phyloP scores from a whole-genome alignment of 2,113 vertebrate species.

The Cavia porcellus region DNA sequence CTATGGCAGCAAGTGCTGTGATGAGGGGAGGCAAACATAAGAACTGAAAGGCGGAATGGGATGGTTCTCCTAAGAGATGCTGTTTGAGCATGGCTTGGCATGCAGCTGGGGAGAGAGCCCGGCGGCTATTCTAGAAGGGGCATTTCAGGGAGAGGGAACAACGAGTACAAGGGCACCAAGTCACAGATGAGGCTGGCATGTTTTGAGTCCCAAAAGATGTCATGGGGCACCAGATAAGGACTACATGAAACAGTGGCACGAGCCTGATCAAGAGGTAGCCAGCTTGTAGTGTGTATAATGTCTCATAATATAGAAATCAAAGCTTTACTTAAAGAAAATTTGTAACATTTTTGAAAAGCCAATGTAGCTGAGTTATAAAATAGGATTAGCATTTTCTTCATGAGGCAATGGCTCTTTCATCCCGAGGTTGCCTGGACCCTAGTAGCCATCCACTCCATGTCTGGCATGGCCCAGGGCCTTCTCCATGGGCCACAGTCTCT shows the following conservation, averaged over 20 bases:
- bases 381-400: neutral
- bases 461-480: neutral
- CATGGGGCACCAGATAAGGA: neutral
- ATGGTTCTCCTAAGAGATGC: neutral
- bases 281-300: neutral
- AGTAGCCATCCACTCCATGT: neutral
- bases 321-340: slow-evolving; percentile 16
- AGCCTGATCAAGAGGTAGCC: neutral
- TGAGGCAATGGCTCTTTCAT: neutral
- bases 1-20: neutral
- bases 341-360: slow-evolving; percentile 6
- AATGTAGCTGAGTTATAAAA: slow-evolving; percentile 12
- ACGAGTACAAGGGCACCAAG: neutral
- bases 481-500: neutral
- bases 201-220: neutral
- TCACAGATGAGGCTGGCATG: no score
- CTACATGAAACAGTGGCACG: neutral
- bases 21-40: neutral
- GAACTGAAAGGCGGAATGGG: neutral
- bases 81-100: neutral
- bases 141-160: neutral
- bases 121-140: neutral
- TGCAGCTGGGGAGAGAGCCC: neutral
- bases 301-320: neutral
- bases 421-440: neutral